phyloP scores from a whole-genome alignment of 2,113 vertebrate species.

The Uria aalge region DNA sequence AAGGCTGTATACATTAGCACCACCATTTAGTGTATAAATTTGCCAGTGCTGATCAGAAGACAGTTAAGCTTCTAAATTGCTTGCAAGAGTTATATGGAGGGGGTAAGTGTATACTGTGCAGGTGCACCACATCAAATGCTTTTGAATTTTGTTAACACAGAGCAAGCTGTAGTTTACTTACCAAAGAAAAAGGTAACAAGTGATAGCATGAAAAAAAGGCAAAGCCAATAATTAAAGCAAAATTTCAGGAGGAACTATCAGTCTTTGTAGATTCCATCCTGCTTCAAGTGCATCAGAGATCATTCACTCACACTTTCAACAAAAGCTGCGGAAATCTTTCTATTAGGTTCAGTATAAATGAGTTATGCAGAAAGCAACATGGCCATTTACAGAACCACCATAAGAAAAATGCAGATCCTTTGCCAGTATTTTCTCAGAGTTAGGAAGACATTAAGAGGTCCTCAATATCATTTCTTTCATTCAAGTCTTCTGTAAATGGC shows the following conservation, averaged over 20 bases:
- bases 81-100: background rate
- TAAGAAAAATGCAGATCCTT: background rate
- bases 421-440: background rate
- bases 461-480: background rate
- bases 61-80: background rate
- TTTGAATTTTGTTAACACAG: background rate
- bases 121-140: background rate
- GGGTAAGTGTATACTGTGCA: background rate
- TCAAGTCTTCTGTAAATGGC: constrained; percentile 27
- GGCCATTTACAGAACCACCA: constrained; percentile 21
- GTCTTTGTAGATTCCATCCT: background rate
- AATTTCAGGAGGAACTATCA: background rate
- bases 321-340: background rate
- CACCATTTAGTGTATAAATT: background rate
- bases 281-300: background rate
- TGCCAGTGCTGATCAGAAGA: background rate
- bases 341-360: background rate
- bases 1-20: background rate
- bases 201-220: constrained; percentile 71
- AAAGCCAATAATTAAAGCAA: constrained; percentile 63
- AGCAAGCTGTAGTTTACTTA: constrained; percentile 65
- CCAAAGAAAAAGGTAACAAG: constrained; percentile 71
- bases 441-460: background rate
- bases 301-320: background rate
- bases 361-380: constrained; percentile 22